Evolutionary conservation across 2,797 vertebrate species (phyloP).

Genomic region (Sciurus carolinensis): DNA sequence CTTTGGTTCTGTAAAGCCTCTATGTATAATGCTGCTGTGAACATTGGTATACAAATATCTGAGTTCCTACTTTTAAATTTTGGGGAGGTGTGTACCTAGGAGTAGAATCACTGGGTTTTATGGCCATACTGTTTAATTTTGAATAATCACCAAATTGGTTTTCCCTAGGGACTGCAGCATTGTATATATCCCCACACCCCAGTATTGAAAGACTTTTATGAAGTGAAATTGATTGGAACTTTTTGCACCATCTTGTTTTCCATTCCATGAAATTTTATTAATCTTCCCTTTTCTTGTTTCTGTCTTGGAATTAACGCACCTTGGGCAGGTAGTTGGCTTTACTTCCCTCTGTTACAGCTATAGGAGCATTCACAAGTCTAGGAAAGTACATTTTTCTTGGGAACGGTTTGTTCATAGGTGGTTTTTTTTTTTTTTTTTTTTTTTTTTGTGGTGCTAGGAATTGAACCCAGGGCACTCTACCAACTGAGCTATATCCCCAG

Average conservation of each 20-base stretch:
- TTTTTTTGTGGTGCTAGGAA: too few relatives aligned
- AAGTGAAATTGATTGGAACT: constrained; percentile 28
- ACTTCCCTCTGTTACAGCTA: not conserved
- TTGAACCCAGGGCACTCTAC: too few relatives aligned
- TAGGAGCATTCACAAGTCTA: not conserved
- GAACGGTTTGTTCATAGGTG: not conserved
- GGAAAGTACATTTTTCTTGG: not conserved
- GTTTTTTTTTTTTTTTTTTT: not conserved
- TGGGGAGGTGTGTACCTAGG: not conserved
- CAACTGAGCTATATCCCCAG: too few relatives aligned
- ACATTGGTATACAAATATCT: not conserved
- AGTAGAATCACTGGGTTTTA: not conserved
- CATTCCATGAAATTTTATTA: not conserved
- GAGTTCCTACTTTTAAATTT: not conserved
- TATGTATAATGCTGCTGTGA: too few relatives aligned
- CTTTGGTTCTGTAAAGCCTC: not conserved
- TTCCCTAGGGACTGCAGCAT: not conserved
- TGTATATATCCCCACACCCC: not conserved
- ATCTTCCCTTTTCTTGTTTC: constrained; percentile 10
- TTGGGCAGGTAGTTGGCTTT: not conserved
- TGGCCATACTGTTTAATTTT: constrained; percentile 11
- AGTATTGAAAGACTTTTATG: not conserved
- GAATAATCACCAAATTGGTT: not conserved
- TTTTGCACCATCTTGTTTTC: not conserved
- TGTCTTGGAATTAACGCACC: not conserved